These are phyloP conservation scores for Diorhabda sublineata DNA, from an alignment of 1,140 invertebrate species.

Conservation along the genomic window DNA sequence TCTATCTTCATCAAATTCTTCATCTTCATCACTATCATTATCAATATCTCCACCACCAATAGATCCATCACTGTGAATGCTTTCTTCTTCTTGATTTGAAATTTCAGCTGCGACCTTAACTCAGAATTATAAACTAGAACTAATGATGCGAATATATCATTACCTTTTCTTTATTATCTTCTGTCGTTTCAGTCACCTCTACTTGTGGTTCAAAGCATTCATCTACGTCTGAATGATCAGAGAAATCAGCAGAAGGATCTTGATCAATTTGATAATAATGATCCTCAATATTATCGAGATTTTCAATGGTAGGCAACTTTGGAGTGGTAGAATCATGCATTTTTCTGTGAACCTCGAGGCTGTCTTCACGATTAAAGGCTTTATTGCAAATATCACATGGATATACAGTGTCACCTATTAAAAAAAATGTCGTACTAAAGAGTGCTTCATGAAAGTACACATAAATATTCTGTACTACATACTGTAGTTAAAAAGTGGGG, in stretches of 20 bases:
- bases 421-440: neutral
- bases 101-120: conserved; percentile 7
- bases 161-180: conserved; percentile 31
- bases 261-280: conserved; percentile 43
- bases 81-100: neutral
- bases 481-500: too few relatives aligned
- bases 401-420: conserved; percentile 42
- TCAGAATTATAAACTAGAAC: neutral
- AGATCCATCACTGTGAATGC: conserved; percentile 10
- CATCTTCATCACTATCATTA: conserved; percentile 15
- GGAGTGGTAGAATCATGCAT: conserved; percentile 38
- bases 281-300: conserved; percentile 43
- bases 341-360: conserved; percentile 41
- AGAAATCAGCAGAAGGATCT: conserved; percentile 32
- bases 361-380: conserved; percentile 42
- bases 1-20: conserved; percentile 11
- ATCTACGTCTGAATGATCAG: conserved; percentile 34
- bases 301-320: conserved; percentile 40
- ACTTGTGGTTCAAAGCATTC: conserved; percentile 41
- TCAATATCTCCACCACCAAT: conserved; percentile 16
- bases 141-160: neutral
- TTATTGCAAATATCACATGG: conserved; percentile 51
- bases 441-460: too few relatives aligned
- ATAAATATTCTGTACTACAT: too few relatives aligned
- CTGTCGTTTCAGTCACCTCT: conserved; percentile 38